Percentiles rank a stretch among this genome's conserved stretches.
phyloP scores from a whole-genome alignment of 2,888 invertebrate genomes.

The Sceliomorpha sp. region DNA sequence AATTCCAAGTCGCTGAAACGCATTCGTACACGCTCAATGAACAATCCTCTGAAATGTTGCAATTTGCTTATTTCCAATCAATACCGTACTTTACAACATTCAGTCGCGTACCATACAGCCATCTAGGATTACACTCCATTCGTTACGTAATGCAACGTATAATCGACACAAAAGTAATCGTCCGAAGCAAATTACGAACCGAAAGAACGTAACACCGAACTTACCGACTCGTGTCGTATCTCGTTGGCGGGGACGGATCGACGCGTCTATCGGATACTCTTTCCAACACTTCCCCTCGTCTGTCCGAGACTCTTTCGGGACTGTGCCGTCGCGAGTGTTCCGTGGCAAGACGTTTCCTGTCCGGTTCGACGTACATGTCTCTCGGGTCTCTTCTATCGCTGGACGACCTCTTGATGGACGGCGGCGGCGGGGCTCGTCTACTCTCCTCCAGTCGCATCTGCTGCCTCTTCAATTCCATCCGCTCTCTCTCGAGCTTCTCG shows the following conservation, averaged over 20 bases:
- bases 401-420: constrained; percentile 72
- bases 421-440: constrained; percentile 67
- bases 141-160: too few relatives aligned
- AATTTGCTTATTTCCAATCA: too few relatives aligned
- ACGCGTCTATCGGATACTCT: constrained; percentile 74
- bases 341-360: constrained; percentile 73
- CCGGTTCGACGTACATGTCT: constrained; percentile 74
- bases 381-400: constrained; percentile 74
- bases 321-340: constrained; percentile 74
- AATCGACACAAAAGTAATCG: too few relatives aligned
- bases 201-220: too few relatives aligned
- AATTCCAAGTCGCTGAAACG: too few relatives aligned
- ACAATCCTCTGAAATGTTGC: too few relatives aligned
- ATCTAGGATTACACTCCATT: too few relatives aligned
- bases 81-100: too few relatives aligned
- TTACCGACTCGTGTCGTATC: constrained; percentile 75
- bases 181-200: too few relatives aligned
- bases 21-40: too few relatives aligned
- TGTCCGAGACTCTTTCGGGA: constrained; percentile 72
- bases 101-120: too few relatives aligned
- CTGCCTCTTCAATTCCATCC: constrained; percentile 90
- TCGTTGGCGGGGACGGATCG: constrained; percentile 70
- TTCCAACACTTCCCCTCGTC: constrained; percentile 73
- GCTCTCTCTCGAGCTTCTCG: constrained; percentile 88
- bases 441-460: constrained; percentile 83